Percentiles rank a stretch among this genome's conserved stretches.
Evolutionary conservation across 2,113 vertebrate species (phyloP).

Genomic region (Danio rerio): DNA sequence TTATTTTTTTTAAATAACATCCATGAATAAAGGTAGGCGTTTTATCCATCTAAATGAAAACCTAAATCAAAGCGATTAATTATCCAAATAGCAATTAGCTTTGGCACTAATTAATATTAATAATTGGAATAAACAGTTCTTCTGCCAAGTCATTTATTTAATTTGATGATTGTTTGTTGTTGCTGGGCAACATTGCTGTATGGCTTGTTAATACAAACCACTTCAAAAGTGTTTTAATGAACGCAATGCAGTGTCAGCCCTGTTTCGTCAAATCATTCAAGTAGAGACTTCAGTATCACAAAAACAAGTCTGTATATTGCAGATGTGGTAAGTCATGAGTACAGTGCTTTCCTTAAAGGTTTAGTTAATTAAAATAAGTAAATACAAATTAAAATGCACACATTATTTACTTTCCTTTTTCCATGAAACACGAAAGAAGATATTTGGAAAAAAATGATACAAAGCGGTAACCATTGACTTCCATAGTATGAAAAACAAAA

Average conservation of each 20-base stretch:
- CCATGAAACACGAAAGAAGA: too few species aligned
- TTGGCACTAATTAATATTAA: slow-evolving; percentile 3
- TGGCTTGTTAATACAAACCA: not conserved
- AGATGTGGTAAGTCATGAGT: not conserved
- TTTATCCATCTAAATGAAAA: not conserved
- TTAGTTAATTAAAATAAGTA: too few species aligned
- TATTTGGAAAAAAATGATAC: too few species aligned
- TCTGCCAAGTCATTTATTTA: slow-evolving; percentile 12
- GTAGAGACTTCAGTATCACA: not conserved
- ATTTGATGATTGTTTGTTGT: not conserved
- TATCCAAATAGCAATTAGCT: not conserved
- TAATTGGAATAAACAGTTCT: slow-evolving; percentile 11
- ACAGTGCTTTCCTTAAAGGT: not conserved
- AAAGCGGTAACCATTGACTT: too few species aligned
- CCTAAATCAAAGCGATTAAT: not conserved
- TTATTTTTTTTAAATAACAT: not conserved
- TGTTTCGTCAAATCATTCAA: not conserved
- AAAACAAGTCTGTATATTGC: not conserved
- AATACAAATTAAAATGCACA: too few species aligned
- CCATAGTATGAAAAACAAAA: too few species aligned
- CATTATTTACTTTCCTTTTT: too few species aligned
- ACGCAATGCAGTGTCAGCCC: not conserved
- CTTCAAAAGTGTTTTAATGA: not conserved
- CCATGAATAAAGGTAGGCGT: not conserved
- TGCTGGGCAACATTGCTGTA: not conserved